Base-by-base conservation (phyloP, 2,113 vertebrate species). In the Euleptes europaea region DNA sequence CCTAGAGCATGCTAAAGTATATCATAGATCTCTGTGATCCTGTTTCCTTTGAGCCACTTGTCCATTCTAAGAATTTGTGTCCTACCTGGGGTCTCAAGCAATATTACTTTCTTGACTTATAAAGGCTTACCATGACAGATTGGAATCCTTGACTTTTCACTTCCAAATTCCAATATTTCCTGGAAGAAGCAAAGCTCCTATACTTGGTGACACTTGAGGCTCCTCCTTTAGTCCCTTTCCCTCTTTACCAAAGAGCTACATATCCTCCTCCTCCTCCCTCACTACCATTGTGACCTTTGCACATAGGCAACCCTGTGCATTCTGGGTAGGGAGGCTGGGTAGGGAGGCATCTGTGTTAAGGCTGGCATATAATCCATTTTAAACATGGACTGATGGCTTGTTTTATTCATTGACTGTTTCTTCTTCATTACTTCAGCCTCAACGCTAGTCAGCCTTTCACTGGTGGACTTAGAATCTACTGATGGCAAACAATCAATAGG, bases 211-310 rank as follows among this genome's bases (percentile, higher is more conserved):
- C 65, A 78, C 77, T 70, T 65, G 28, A 77, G 33, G 60, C n/a
- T 60, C 33, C 35, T 51, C 40, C n/a, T 33, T 85, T 73, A 65
- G 17, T 23, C 83, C 35, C n/a, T 49, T 42, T 23, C 40, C 49
- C 33, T 42, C 35, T 51, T 66, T 60, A 14, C 78, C 67, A 44
- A 77, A 72, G 38, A 47, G 31, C 15, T 49, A 65, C 26, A n/a
- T 40, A 57, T 57, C 54, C 47, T 77, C 51, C 66, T 31, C 76
- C 80, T 65, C 19, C 38, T 77, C 80, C 72, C 19, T 51, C 77
- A 67, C 77, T 73, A 74, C 86, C 86, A 84, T 84, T 88, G 63
- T 88, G 86, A 88, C 82, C 86, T 80, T 65, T 42, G 57, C n/a
- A 6, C 42, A 33, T 42, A 42, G 33, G 33, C 75, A 66, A 78